Base-by-base conservation (phyloP, 1,140 invertebrate genomes). In the Archivesica marissinica region DNA sequence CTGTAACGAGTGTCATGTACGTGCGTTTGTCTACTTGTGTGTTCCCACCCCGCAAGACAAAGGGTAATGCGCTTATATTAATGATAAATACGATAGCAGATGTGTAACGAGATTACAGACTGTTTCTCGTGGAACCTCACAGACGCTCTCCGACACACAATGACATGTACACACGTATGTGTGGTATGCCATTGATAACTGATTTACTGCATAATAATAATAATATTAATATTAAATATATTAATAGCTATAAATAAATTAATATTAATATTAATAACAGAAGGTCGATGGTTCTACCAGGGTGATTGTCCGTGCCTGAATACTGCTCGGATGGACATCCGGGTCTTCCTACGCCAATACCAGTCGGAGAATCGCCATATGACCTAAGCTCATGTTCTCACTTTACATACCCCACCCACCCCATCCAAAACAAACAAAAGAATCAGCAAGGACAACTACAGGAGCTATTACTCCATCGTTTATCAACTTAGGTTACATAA, bases 111-210 rank as follows among this genome's bases (percentile, higher is more conserved):
- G 33, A 59, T 59, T 59, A 15, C 17, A 30, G 25, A 28, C 3
- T 59, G n/a, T 59, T 59, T 59, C 25, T 59, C 54, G 25, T 59
- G 54, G 54, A 59, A 59, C 23, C n/a, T n/a, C 54, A 30, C 23
- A 25, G 23, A 2, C 25, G 33, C 2, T 11, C n/a, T 25, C n/a
- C 54, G 25, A 59, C 54, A 59, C 25, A 59, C 54, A 59, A 59
- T 15, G 2, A 28, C 23, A 59, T 28, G 33, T 30, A 13, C 11
- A 28, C 23, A 59, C 54, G 33, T 30, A 13, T 30, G 7, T 59
- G 54, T 28, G 54, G 54, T 59, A 59, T 59, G 54, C 54, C 54
- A 59, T 59, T 59, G 23, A 59, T n/a, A n/a, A n/a, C n/a, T n/a
- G 20, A 47, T 7, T 7, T 47, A 47, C 7, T 47, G 7, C 7